Evolutionary conservation across 2,888 invertebrate genomes (phyloP).

Genomic region (Scotopteryx bipunctaria): DNA sequence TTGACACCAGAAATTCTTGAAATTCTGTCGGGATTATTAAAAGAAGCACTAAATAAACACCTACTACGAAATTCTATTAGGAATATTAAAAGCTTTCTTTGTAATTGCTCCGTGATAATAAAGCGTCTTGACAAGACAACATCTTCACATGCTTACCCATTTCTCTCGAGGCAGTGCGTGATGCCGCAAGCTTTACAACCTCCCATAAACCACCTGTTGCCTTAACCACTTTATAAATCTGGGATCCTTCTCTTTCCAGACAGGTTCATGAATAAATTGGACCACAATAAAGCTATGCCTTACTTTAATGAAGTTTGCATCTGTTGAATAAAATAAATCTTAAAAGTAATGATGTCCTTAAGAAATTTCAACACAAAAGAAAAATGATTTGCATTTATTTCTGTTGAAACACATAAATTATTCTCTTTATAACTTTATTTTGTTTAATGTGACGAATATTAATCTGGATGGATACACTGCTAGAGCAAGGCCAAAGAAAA

Average conservation of each 20-base stretch:
- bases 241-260: conserved; percentile 31
- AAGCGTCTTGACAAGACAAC: conserved; percentile 1
- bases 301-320: conserved; percentile 18
- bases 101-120: background rate
- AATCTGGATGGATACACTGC: too few relatives aligned
- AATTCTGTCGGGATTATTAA: too few relatives aligned
- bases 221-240: conserved; percentile 39
- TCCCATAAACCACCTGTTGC: conserved; percentile 38
- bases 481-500: too few relatives aligned
- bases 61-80: background rate
- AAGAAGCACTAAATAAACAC: too few relatives aligned
- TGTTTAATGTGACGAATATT: background rate
- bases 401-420: background rate
- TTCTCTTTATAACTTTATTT: background rate
- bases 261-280: conserved; percentile 34
- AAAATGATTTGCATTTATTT: background rate
- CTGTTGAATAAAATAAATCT: conserved; percentile 12
- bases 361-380: background rate
- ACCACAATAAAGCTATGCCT: conserved; percentile 10
- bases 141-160: conserved; percentile 11
- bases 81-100: too few relatives aligned
- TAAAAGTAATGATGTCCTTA: conserved; percentile 1
- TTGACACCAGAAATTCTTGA: too few relatives aligned
- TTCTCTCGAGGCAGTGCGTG: conserved; percentile 22
- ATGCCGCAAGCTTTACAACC: conserved; percentile 28